Conservation (phyloP, 2,888 invertebrate genomes). For the Creontiades dilutus region DNA sequence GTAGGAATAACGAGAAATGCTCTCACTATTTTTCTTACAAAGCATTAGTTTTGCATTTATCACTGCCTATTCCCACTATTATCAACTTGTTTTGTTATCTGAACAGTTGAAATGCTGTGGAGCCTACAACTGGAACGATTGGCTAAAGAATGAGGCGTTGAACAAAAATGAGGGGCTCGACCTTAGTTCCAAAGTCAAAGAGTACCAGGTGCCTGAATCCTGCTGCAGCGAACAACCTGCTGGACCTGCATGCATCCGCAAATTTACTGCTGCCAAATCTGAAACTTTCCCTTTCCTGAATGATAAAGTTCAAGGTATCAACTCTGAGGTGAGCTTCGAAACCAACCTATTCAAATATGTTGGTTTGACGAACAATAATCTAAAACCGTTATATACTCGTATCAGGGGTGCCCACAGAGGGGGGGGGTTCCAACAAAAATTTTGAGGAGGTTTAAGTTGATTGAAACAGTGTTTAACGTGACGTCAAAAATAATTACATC, state of each 20-base stretch:
- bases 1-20: no score
- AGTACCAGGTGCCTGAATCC: slow-evolving; percentile 82
- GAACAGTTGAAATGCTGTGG: slow-evolving; percentile 87
- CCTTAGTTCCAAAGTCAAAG: slow-evolving; percentile 79
- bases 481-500: no score
- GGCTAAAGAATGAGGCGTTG: slow-evolving; percentile 83
- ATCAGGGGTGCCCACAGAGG: no score
- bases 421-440: no score
- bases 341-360: no score
- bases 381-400: no score
- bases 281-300: slow-evolving; percentile 46
- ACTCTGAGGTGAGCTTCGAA: slow-evolving; percentile 55
- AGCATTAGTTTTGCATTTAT: no score
- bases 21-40: no score
- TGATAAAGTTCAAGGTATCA: slow-evolving; percentile 62
- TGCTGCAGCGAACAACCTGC: slow-evolving; percentile 82
- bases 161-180: slow-evolving; percentile 80
- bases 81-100: slow-evolving; percentile 2
- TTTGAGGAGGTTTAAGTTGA: no score
- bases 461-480: no score
- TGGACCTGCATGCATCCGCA: slow-evolving; percentile 72
- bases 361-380: no score
- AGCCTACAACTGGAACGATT: slow-evolving; percentile 85
- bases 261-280: slow-evolving; percentile 56
- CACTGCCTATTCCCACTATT: not conserved